Conservation (phyloP, 2,113 vertebrate species). For the Xiphophorus couchianus region DNA sequence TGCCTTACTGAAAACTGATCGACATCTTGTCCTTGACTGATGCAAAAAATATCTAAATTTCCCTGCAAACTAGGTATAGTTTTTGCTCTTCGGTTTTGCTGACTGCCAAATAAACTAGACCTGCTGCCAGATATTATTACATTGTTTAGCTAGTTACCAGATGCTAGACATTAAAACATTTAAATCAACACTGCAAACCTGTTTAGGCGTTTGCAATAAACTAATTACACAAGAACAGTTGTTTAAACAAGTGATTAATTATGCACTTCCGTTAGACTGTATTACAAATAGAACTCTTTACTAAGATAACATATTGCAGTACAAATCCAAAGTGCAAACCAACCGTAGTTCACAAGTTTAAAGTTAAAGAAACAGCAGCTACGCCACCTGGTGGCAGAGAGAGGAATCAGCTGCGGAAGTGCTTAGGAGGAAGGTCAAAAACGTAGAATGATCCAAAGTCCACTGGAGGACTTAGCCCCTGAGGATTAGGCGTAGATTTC, state of each 20-base stretch:
- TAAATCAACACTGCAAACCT: too few relatives aligned
- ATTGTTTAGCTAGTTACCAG: too few relatives aligned
- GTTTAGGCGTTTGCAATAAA: background rate
- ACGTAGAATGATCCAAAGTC: too few relatives aligned
- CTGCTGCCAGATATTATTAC: background rate
- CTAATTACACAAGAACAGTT: background rate
- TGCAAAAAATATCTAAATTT: background rate
- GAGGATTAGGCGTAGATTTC: too few relatives aligned
- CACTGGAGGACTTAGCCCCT: too few relatives aligned
- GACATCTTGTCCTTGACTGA: slow-evolving; percentile 64
- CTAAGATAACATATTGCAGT: background rate
- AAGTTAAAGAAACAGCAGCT: too few relatives aligned
- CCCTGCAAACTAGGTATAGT: background rate
- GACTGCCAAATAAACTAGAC: background rate
- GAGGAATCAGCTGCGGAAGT: too few relatives aligned
- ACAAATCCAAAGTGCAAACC: too few relatives aligned
- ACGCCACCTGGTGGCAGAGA: too few relatives aligned
- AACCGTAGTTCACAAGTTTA: too few relatives aligned
- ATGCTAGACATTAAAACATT: background rate
- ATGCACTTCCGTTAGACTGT: background rate
- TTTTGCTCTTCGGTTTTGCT: background rate
- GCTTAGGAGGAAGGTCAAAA: too few relatives aligned
- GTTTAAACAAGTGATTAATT: background rate
- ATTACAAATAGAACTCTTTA: background rate
- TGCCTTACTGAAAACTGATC: slow-evolving; percentile 35